Evolutionary conservation across 1,140 invertebrate genomes (phyloP).

Genomic region (Wasmannia auropunctata): DNA sequence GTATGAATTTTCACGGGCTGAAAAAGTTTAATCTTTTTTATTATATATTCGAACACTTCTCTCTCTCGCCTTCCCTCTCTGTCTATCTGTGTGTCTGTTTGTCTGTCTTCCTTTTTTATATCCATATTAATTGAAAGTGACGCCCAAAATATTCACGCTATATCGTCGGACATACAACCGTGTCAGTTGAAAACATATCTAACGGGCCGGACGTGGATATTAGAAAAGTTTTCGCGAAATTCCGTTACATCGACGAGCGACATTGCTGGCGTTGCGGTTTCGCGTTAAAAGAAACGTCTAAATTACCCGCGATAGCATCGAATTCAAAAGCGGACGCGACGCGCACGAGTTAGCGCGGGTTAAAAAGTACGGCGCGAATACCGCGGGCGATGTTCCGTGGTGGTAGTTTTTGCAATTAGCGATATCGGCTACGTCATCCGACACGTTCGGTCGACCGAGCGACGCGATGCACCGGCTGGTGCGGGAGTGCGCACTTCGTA

Average conservation of each 20-base stretch:
- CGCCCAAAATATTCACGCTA: conserved; percentile 31
- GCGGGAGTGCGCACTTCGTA: conserved; percentile 56
- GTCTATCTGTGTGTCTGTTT: neutral
- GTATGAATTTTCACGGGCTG: conserved; percentile 13
- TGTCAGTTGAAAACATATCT: conserved; percentile 22
- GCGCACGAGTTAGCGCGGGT: conserved; percentile 49
- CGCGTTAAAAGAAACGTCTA: conserved; percentile 52
- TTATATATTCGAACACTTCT: neutral
- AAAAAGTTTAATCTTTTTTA: conserved; percentile 22
- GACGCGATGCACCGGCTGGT: conserved; percentile 60
- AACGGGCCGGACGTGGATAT: neutral
- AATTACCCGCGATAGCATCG: conserved; percentile 46
- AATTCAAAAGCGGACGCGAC: conserved; percentile 41
- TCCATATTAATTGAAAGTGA: conserved; percentile 40
- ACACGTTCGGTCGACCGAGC: conserved; percentile 62
- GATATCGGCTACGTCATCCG: conserved; percentile 77
- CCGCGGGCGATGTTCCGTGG: conserved; percentile 59
- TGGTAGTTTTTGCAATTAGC: conserved; percentile 80
- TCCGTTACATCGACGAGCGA: neutral
- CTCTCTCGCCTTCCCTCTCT: neutral
- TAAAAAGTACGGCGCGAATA: conserved; percentile 60
- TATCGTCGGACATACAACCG: conserved; percentile 12
- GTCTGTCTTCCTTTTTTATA: conserved; percentile 3
- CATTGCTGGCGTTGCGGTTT: conserved; percentile 31
- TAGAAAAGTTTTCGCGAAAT: conserved; percentile 42